Conservation (phyloP, 2,797 vertebrate genomes). For the Hybognathus amarus region DNA sequence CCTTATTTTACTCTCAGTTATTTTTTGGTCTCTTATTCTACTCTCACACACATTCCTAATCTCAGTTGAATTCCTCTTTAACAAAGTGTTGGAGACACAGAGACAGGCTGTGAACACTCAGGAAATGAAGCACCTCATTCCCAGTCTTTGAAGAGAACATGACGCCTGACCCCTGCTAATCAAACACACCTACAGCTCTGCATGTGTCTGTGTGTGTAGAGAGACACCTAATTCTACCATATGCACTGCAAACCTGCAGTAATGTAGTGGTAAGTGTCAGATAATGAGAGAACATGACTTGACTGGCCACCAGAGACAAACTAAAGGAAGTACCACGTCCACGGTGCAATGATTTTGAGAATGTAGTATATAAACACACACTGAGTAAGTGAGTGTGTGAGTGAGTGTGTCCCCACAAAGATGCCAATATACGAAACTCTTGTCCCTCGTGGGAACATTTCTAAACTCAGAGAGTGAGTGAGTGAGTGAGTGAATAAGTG, state of each 20-base stretch:
- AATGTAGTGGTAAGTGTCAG: constrained; percentile 19
- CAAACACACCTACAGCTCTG: constrained; percentile 38
- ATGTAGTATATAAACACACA: not conserved
- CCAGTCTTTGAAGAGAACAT: constrained; percentile 46
- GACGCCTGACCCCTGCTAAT: constrained; percentile 41
- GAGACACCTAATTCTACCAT: not conserved
- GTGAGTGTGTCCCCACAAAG: too few species aligned
- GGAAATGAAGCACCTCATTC: constrained; percentile 63
- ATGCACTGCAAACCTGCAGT: constrained; percentile 12
- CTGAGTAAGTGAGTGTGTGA: too few species aligned
- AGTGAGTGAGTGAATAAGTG: too few species aligned
- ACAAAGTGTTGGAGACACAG: constrained; percentile 30
- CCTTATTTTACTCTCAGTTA: not conserved
- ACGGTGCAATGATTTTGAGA: not conserved
- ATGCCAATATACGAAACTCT: too few species aligned
- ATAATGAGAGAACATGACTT: constrained; percentile 26
- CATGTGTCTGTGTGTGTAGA: not conserved
- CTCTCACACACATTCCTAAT: not conserved
- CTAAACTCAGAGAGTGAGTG: too few species aligned
- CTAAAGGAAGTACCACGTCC: not conserved
- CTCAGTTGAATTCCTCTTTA: constrained; percentile 31
- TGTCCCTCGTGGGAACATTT: too few species aligned
- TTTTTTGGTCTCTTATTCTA: not conserved
- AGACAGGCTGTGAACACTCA: constrained; percentile 45
- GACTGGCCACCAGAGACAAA: constrained; percentile 2